These are phyloP conservation scores for Lerema accius DNA, from an alignment of 1,140 invertebrate species.

Conservation along the genomic window DNA sequence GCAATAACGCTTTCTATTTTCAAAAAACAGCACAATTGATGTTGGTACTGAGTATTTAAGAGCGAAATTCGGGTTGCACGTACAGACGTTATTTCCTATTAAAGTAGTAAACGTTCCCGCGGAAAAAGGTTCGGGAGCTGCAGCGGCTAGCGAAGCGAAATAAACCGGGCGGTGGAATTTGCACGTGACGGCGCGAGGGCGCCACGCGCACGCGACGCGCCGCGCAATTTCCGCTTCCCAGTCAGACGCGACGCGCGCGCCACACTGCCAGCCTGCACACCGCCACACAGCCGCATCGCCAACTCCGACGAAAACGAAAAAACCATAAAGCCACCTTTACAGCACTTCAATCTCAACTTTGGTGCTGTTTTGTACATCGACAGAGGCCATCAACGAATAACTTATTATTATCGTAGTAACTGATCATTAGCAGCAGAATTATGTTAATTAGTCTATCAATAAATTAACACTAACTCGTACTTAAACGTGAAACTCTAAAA, in stretches of 20 bases:
- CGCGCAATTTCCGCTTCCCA: slow-evolving; percentile 74
- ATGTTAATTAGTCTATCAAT: too few species aligned
- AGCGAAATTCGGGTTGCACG: slow-evolving; percentile 29
- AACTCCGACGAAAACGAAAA: slow-evolving; percentile 32
- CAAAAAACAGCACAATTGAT: slow-evolving; percentile 15
- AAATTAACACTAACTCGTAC: too few species aligned
- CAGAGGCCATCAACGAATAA: too few species aligned
- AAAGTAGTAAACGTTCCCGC: slow-evolving; percentile 14
- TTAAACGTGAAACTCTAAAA: too few species aligned
- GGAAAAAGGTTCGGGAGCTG: slow-evolving; percentile 49
- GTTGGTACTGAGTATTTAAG: slow-evolving; percentile 22
- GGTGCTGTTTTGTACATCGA: too few species aligned
- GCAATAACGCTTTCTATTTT: slow-evolving; percentile 8
- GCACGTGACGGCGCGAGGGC: slow-evolving; percentile 35
- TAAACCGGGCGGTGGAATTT: slow-evolving; percentile 44
- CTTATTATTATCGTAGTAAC: too few species aligned
- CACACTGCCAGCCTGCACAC: slow-evolving; percentile 16
- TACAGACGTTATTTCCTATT: slow-evolving; percentile 30
- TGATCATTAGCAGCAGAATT: too few species aligned
- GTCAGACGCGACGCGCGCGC: slow-evolving; percentile 62
- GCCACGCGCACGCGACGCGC: slow-evolving; percentile 70
- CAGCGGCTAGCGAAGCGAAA: slow-evolving; percentile 53
- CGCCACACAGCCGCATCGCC: slow-evolving; percentile 26
- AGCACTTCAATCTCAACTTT: not conserved
- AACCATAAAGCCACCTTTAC: slow-evolving; percentile 17